phyloP scores from a whole-genome alignment of 2,113 vertebrate species.

The Craseonycteris thonglongyai region DNA sequence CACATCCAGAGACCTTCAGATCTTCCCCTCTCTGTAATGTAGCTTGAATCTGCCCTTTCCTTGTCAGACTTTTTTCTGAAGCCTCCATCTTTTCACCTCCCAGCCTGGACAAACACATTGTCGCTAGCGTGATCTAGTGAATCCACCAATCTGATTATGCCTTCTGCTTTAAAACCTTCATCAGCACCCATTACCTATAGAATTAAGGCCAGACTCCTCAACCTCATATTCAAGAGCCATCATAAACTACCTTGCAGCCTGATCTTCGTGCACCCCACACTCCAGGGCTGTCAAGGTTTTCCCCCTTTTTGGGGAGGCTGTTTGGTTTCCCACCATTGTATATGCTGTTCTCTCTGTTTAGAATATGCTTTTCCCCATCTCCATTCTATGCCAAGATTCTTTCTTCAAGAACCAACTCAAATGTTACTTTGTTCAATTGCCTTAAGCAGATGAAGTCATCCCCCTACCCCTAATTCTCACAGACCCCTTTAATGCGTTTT shows the following conservation, averaged over 20 bases:
- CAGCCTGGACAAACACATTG: neutral
- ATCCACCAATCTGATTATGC: neutral
- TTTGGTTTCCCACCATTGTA: neutral
- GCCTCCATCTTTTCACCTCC: neutral
- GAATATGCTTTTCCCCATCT: neutral
- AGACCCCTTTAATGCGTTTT: neutral
- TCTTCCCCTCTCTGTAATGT: neutral
- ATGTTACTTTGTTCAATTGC: constrained; percentile 5
- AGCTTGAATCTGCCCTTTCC: neutral
- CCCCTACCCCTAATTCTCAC: neutral
- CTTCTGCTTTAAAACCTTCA: constrained; percentile 19
- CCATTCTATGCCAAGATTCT: neutral
- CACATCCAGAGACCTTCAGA: too few species aligned
- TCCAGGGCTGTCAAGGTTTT: neutral
- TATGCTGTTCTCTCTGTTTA: neutral
- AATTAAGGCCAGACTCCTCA: neutral
- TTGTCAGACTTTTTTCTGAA: neutral
- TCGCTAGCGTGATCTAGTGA: neutral
- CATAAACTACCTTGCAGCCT: neutral
- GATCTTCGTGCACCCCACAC: neutral
- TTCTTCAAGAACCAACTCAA: neutral
- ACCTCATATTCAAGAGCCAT: neutral
- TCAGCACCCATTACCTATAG: neutral
- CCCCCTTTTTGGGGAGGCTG: neutral
- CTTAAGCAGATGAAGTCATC: neutral